Evolutionary conservation across 2,113 vertebrate species (phyloP).

Genomic region (Rana temporaria): DNA sequence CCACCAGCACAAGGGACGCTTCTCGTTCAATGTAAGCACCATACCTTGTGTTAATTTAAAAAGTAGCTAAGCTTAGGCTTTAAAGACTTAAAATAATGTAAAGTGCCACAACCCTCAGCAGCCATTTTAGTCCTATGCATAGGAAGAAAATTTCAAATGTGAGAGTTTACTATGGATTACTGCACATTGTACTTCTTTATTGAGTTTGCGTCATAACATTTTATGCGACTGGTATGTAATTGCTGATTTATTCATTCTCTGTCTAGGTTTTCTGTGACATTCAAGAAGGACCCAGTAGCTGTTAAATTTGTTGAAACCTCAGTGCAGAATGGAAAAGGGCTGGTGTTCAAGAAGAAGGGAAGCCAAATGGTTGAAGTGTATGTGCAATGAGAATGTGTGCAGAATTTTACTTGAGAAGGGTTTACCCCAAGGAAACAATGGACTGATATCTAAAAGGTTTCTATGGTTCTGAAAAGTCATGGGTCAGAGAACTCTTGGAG

Average conservation of each 20-base stretch:
- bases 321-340: conserved; percentile 29
- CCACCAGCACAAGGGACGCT: too few relatives aligned
- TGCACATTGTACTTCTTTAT: background rate
- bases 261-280: conserved; percentile 71
- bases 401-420: background rate
- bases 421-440: too few relatives aligned
- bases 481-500: background rate
- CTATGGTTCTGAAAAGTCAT: background rate
- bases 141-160: too few relatives aligned
- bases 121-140: too few relatives aligned
- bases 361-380: conserved; percentile 70
- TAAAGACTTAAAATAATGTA: too few relatives aligned
- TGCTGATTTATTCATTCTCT: background rate
- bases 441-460: background rate
- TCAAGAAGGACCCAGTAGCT: conserved; percentile 64
- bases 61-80: too few relatives aligned
- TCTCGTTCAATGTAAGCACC: too few relatives aligned
- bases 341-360: conserved; percentile 72
- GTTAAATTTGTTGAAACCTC: conserved; percentile 68
- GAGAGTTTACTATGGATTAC: background rate
- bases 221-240: background rate
- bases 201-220: background rate
- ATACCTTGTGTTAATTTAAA: too few relatives aligned
- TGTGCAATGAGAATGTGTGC: conserved; percentile 60
- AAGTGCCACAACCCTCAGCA: too few relatives aligned